A percentile compares a stretch with the other conserved stretches of the same genome.
phyloP scores from a whole-genome alignment of 2,888 invertebrate species.

The Yponomeuta malinellus region DNA sequence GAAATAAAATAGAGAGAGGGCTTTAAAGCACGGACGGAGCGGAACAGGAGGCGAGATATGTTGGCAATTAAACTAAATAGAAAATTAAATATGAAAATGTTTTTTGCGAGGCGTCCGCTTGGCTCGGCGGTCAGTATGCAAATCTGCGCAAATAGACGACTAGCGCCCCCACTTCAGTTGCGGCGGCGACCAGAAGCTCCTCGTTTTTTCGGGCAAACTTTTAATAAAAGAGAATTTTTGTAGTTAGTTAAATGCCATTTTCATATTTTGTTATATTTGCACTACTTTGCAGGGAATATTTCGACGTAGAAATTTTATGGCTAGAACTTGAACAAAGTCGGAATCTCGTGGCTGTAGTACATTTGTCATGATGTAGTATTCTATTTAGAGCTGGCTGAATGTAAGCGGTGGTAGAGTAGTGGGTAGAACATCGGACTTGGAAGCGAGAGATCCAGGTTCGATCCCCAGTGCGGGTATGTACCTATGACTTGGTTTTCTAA shows the following conservation, averaged over 20 bases:
- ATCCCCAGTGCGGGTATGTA: too few species aligned
- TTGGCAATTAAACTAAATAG: slow-evolving; percentile 62
- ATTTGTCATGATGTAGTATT: too few species aligned
- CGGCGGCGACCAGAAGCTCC: neutral
- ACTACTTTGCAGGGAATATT: neutral
- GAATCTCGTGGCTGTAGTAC: too few species aligned
- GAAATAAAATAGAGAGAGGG: neutral
- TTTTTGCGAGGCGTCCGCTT: slow-evolving; percentile 35
- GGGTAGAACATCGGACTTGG: too few species aligned
- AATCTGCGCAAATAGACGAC: slow-evolving; percentile 51
- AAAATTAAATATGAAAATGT: slow-evolving; percentile 66
- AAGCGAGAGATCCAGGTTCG: too few species aligned
- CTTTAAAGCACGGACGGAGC: slow-evolving; percentile 31
- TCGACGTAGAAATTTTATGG: too few species aligned
- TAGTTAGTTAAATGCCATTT: neutral
- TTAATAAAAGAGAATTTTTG: slow-evolving; percentile 1
- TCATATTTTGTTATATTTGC: neutral
- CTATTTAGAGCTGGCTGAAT: too few species aligned
- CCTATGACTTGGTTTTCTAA: too few species aligned
- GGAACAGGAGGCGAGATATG: slow-evolving; percentile 43
- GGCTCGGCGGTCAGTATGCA: slow-evolving; percentile 46
- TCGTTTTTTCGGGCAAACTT: neutral
- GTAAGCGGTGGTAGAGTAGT: too few species aligned
- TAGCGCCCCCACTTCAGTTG: slow-evolving; percentile 21
- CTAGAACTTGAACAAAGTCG: too few species aligned